Evolutionary conservation across 1,140 invertebrate genomes (phyloP).

Genomic region (Eurosta solidaginis): DNA sequence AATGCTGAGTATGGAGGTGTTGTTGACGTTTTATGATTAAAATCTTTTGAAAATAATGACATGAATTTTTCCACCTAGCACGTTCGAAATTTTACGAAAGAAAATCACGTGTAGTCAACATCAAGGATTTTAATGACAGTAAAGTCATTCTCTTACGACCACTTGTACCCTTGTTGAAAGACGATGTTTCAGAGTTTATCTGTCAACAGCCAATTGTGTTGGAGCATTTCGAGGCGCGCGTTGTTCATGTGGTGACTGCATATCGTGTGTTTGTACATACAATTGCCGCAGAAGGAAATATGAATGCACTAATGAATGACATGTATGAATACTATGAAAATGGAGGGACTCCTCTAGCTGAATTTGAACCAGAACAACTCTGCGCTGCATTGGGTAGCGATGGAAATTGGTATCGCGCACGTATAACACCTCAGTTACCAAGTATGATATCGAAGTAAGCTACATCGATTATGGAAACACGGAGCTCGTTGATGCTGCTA

Average conservation of each 20-base stretch:
- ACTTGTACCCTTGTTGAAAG: conserved; percentile 50
- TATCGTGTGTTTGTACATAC: conserved; percentile 69
- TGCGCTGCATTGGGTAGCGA: conserved; percentile 68
- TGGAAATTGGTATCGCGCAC: conserved; percentile 72
- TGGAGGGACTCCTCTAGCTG: conserved; percentile 44
- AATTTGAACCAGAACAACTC: conserved; percentile 54
- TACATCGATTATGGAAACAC: conserved; percentile 81
- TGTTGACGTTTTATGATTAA: too few species aligned
- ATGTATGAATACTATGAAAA: conserved; percentile 66
- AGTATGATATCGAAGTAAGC: conserved; percentile 62
- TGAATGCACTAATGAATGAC: conserved; percentile 60
- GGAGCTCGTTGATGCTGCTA: conserved; percentile 63
- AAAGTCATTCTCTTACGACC: conserved; percentile 54
- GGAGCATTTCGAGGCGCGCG: conserved; percentile 42
- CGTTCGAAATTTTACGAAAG: conserved; percentile 53
- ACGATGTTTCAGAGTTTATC: conserved; percentile 45
- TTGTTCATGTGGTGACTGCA: conserved; percentile 42
- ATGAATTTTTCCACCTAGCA: too few species aligned
- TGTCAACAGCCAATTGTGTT: conserved; percentile 45
- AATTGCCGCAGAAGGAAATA: conserved; percentile 52
- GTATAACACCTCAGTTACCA: conserved; percentile 60
- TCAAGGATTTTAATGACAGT: conserved; percentile 54
- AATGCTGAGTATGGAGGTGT: too few species aligned
- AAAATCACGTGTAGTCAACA: conserved; percentile 49
- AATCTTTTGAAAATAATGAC: too few species aligned